A percentile compares a stretch with the other conserved stretches of the same genome.
Conservation (phyloP, 2,113 vertebrate genomes). For the Sander lucioperca region DNA sequence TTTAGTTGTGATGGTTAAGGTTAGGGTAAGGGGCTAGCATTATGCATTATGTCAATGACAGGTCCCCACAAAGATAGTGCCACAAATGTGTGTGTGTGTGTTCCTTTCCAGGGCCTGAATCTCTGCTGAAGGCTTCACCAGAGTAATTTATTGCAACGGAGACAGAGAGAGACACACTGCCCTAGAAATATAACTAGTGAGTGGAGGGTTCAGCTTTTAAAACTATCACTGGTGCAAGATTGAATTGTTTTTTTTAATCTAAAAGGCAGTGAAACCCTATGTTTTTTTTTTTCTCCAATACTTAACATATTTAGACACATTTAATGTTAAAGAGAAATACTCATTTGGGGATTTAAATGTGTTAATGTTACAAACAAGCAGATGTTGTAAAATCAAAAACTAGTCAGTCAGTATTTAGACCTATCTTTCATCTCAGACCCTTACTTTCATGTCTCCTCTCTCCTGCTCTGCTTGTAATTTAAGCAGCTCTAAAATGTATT, state of each 20-base stretch:
- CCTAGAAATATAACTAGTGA: constrained; percentile 28
- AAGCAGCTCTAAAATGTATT: constrained; percentile 24
- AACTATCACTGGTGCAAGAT: neutral
- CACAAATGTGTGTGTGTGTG: neutral
- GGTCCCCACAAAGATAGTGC: too few species aligned
- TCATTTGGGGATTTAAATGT: neutral
- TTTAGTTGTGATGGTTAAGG: too few species aligned
- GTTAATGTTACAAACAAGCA: neutral
- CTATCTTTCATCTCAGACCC: neutral
- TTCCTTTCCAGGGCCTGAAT: constrained; percentile 13
- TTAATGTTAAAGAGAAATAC: neutral
- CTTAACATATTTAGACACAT: neutral
- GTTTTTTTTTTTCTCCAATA: neutral
- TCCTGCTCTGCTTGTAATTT: neutral
- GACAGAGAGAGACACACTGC: constrained; percentile 19
- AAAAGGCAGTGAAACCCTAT: neutral
- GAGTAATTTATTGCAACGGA: constrained; percentile 58
- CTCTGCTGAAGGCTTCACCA: constrained; percentile 42
- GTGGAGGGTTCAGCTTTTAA: neutral
- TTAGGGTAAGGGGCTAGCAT: too few species aligned
- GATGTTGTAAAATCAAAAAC: neutral
- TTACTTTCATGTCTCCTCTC: neutral
- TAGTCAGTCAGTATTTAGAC: neutral
- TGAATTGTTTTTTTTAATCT: neutral
- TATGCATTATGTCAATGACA: too few species aligned